phyloP scores from a whole-genome alignment of 2,888 invertebrate species.

The Lasioglossum zephyrum region DNA sequence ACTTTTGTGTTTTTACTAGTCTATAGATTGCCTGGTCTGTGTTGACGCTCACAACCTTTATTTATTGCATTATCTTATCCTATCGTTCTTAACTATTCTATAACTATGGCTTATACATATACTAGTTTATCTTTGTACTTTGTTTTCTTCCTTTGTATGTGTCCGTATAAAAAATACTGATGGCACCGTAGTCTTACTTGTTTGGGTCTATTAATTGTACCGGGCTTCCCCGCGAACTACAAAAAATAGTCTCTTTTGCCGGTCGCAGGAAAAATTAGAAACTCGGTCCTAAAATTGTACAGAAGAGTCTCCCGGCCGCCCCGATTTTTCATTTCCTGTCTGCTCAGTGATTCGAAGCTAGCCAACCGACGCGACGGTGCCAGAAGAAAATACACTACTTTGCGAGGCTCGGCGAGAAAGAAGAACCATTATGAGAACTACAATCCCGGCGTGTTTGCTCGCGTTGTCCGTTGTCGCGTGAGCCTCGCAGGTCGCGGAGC shows the following conservation, averaged over 20 bases:
- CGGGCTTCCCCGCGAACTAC: too few species aligned
- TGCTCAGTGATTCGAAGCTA: background rate
- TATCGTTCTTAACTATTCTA: too few species aligned
- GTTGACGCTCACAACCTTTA: too few species aligned
- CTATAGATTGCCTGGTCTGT: too few species aligned
- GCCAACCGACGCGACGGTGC: background rate
- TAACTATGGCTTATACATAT: too few species aligned
- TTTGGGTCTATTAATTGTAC: too few species aligned
- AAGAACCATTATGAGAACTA: conserved; percentile 44
- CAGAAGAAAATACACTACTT: conserved; percentile 7
- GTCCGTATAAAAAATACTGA: too few species aligned
- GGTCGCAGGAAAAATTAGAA: background rate
- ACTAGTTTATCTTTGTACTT: too few species aligned
- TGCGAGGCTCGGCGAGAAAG: background rate
- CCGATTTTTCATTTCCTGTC: conserved; percentile 13
- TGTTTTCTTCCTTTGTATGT: too few species aligned
- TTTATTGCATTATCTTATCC: too few species aligned
- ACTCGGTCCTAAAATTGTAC: background rate
- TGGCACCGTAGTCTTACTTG: too few species aligned
- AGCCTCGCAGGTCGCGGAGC: conserved; percentile 1
- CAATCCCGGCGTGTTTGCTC: conserved; percentile 33
- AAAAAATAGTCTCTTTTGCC: background rate
- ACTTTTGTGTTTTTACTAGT: too few species aligned
- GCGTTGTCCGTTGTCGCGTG: background rate
- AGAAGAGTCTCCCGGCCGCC: background rate